phyloP scores from a whole-genome alignment of 2,888 invertebrate species.

The Syritta pipiens region DNA sequence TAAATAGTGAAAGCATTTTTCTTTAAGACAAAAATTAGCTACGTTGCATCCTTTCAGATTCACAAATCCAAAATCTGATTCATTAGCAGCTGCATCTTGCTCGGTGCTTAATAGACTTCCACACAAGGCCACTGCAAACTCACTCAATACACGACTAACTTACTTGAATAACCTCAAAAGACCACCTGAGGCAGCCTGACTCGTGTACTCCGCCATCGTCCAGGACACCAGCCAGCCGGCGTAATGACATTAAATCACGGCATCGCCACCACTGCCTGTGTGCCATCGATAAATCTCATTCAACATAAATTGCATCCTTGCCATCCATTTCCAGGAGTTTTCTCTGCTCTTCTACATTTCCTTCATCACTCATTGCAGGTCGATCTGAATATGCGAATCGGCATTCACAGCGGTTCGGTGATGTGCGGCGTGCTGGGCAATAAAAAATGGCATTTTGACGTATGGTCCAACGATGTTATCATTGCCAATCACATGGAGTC shows the following conservation, averaged over 20 bases:
- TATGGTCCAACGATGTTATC: conserved; percentile 97
- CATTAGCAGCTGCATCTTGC: too few relatives aligned
- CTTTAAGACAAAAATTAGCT: too few relatives aligned
- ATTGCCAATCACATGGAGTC: conserved; percentile 98
- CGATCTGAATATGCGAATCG: conserved; percentile 98
- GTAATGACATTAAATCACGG: background rate
- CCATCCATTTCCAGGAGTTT: conserved; percentile 14
- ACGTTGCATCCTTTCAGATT: too few relatives aligned
- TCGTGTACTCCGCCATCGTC: too few relatives aligned
- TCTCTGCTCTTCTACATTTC: background rate
- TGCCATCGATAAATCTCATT: conserved; percentile 38
- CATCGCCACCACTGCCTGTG: background rate
- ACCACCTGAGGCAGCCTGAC: too few relatives aligned
- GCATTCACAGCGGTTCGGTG: conserved; percentile 97
- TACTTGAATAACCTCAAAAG: too few relatives aligned
- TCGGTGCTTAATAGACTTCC: too few relatives aligned
- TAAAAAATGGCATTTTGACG: conserved; percentile 95
- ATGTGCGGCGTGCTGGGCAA: conserved; percentile 96
- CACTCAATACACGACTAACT: too few relatives aligned
- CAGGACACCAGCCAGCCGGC: too few relatives aligned
- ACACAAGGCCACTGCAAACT: too few relatives aligned
- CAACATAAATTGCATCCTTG: conserved; percentile 50
- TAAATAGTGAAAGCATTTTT: too few relatives aligned
- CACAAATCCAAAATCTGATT: too few relatives aligned
- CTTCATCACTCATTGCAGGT: conserved; percentile 82